Evolutionary conservation across 1,140 invertebrate species (phyloP), one percentile per base, ranked within the genome.

Genomic region (Drosophila ironensis): DNA sequence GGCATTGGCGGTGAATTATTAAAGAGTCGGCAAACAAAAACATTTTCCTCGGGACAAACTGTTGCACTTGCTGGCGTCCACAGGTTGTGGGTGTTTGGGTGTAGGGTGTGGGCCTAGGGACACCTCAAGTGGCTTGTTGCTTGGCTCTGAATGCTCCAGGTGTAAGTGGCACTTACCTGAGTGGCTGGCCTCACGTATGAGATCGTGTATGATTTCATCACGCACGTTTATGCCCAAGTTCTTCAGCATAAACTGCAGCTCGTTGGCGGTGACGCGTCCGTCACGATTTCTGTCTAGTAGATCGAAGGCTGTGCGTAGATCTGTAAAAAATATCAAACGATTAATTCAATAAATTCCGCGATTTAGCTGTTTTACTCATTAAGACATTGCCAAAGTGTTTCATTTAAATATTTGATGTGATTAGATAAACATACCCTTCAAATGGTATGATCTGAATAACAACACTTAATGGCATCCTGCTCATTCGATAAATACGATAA

Each of bases 281-380:
- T 95, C 94, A 78, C 93, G 92, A 90, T 95, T 94, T 59, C 93
- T 91, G 82, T 95, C 94, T 88, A 95, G 88, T 48, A 95, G 91
- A 20, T 92, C 92, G 88, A 95, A 95, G 30, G 94, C 94, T 72
- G 93, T 94, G 69, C 93, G 92, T 54, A 95, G 90, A 88, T 95
- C 94, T 95, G 90, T 0, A 91, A 92, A 45, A 17, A n/a, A 30
- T 19, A 37, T n/a, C n/a, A n/a, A n/a, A n/a, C n/a, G n/a, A n/a
- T n/a, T n/a, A n/a, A n/a, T n/a, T 5, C 20, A 22, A 22, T 22
- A 22, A 22, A 5, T 2, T 22, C 2, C 20, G 20, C 20, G 2
- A 22, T n/a, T n/a, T n/a, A n/a, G n/a, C n/a, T n/a, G n/a, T n/a
- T n/a, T n/a, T n/a, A n/a, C n/a, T n/a, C n/a, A n/a, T n/a, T n/a